Percentiles rank a stretch among this genome's conserved stretches.
Conservation (phyloP, 1,140 invertebrate species). For the Campoletis sonorensis region DNA sequence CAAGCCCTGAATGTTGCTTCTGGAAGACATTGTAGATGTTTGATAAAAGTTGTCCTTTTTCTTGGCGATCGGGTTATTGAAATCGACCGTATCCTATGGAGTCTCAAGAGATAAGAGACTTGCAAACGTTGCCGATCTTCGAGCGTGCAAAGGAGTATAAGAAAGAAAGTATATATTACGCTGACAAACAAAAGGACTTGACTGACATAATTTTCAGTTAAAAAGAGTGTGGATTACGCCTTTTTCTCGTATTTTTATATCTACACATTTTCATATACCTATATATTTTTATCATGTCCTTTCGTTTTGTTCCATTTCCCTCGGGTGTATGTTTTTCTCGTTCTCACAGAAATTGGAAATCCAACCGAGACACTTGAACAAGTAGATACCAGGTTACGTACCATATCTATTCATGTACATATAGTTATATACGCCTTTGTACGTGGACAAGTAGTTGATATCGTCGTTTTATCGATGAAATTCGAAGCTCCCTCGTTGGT, state of each 20-base stretch:
- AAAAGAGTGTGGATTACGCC: neutral
- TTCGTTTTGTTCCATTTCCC: conserved; percentile 3
- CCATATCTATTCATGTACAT: neutral
- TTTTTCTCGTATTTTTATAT: neutral
- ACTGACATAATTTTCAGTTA: neutral
- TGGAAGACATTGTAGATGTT: too few species aligned
- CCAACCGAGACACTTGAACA: neutral
- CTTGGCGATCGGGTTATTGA: conserved; percentile 12
- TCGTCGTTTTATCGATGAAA: conserved; percentile 11
- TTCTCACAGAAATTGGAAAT: conserved; percentile 27
- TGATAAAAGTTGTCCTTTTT: neutral
- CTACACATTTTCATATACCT: neutral
- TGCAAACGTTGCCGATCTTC: conserved; percentile 8
- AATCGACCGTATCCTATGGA: conserved; percentile 16
- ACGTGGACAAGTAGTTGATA: neutral
- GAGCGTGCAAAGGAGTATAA: neutral
- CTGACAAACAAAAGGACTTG: neutral
- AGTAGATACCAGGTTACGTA: conserved; percentile 7
- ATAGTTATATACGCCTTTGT: neutral
- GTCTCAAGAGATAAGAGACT: conserved; percentile 31
- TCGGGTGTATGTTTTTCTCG: neutral
- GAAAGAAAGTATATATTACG: neutral
- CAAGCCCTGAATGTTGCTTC: too few species aligned
- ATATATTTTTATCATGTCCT: neutral
- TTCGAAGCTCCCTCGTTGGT: conserved; percentile 8